Conservation (phyloP, 1,140 invertebrate species). For the Batillaria attramentaria region DNA sequence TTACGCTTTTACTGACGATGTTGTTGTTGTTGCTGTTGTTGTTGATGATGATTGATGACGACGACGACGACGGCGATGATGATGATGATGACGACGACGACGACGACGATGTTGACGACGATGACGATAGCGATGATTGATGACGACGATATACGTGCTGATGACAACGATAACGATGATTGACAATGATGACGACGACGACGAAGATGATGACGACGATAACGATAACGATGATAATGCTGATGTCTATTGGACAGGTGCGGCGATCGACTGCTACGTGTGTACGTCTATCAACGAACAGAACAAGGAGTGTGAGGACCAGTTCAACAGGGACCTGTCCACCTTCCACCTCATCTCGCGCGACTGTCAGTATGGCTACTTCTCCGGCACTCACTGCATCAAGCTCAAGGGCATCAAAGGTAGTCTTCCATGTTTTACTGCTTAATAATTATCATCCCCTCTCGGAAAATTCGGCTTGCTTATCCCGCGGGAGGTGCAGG, state of each 20-base stretch:
- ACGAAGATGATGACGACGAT: neutral
- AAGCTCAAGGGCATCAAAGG: constrained; percentile 60
- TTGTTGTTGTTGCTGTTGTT: too few relatives aligned
- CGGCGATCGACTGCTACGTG: constrained; percentile 60
- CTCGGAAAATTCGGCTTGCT: too few relatives aligned
- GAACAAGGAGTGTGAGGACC: constrained; percentile 56
- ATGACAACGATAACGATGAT: neutral
- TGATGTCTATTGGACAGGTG: neutral
- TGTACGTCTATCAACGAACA: constrained; percentile 55
- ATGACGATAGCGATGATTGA: neutral
- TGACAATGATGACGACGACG: too few relatives aligned
- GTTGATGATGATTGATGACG: too few relatives aligned
- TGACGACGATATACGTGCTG: neutral
- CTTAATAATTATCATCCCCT: too few relatives aligned
- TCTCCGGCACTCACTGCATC: constrained; percentile 60
- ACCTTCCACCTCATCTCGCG: constrained; percentile 54
- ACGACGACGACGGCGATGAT: neutral
- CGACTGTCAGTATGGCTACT: constrained; percentile 56
- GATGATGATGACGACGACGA: neutral
- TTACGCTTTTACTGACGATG: too few relatives aligned
- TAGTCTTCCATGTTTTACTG: too few relatives aligned
- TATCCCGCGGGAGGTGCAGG: too few relatives aligned
- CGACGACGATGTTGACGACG: neutral
- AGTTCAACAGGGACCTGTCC: constrained; percentile 43
- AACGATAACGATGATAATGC: neutral